These are phyloP conservation scores for Entelurus aequoreus DNA, from an alignment of 2,113 vertebrate genomes.

Conservation along the genomic window DNA sequence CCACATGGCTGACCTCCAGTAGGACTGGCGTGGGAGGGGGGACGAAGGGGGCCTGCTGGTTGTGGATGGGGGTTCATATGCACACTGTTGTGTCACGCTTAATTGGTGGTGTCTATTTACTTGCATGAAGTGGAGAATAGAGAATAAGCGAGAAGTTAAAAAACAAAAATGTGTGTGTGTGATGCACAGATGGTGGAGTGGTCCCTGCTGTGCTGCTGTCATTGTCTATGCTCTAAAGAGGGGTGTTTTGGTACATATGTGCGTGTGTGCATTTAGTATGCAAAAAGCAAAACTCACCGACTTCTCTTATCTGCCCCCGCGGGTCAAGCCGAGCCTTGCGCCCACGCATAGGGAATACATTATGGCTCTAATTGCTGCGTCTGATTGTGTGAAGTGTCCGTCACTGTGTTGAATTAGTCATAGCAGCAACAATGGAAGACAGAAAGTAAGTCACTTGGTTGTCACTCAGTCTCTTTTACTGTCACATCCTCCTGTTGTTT, in stretches of 20 bases:
- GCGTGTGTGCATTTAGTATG: constrained; percentile 19
- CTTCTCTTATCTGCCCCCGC: constrained; percentile 38
- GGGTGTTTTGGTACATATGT: constrained; percentile 23
- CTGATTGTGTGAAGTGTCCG: constrained; percentile 16
- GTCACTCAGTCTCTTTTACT: constrained; percentile 17
- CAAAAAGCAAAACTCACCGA: constrained; percentile 51
- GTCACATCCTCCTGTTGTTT: constrained; percentile 15
- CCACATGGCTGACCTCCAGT: constrained; percentile 66
- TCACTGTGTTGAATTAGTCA: neutral
- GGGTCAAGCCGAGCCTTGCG: constrained; percentile 29
- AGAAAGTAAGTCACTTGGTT: constrained; percentile 20
- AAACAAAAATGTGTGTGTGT: constrained; percentile 19
- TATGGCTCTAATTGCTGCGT: constrained; percentile 38
- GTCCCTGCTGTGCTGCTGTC: constrained; percentile 71
- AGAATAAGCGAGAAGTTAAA: constrained; percentile 22
- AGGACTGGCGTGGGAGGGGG: constrained; percentile 43
- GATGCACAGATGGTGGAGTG: constrained; percentile 70
- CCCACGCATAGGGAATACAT: constrained; percentile 28
- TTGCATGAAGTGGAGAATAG: constrained; percentile 27
- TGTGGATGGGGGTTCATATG: neutral
- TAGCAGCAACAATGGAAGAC: neutral
- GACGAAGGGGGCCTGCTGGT: constrained; percentile 26
- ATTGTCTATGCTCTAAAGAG: constrained; percentile 52
- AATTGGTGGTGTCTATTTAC: constrained; percentile 59
- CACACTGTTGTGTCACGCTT: constrained; percentile 52